Evolutionary conservation across 1,140 invertebrate genomes (phyloP).

Genomic region (Ceratina japonica): DNA sequence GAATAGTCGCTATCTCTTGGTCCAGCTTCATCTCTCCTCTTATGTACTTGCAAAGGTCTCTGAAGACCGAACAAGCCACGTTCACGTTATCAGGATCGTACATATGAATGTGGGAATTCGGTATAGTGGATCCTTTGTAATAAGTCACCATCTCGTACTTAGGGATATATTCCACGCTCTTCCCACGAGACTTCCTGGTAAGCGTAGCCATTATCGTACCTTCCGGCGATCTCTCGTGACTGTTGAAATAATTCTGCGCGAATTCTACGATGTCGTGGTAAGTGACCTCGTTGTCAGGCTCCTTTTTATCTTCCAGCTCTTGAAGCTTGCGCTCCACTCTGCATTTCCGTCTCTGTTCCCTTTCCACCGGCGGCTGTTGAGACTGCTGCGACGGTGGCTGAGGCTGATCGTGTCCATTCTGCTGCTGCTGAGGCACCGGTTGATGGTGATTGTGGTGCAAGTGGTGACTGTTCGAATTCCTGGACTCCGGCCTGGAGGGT

Average conservation of each 20-base stretch:
- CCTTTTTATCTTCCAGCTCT: slow-evolving; percentile 85
- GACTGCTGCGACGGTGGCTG: slow-evolving; percentile 20
- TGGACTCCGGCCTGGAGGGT: slow-evolving; percentile 65
- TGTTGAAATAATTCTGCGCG: slow-evolving; percentile 95
- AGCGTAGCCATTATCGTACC: slow-evolving; percentile 94
- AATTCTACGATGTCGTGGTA: slow-evolving; percentile 95
- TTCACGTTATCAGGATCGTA: slow-evolving; percentile 97
- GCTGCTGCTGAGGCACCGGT: slow-evolving; percentile 47
- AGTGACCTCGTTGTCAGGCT: slow-evolving; percentile 78
- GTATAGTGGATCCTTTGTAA: slow-evolving; percentile 92
- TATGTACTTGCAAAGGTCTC: slow-evolving; percentile 93
- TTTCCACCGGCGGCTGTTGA: slow-evolving; percentile 78
- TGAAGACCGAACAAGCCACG: slow-evolving; percentile 93
- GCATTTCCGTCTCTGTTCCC: slow-evolving; percentile 88
- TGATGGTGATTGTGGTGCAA: slow-evolving; percentile 66
- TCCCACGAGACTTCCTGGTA: slow-evolving; percentile 87
- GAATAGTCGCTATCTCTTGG: slow-evolving; percentile 89
- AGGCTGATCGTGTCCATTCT: slow-evolving; percentile 60
- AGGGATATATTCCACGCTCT: slow-evolving; percentile 88
- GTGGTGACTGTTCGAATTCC: slow-evolving; percentile 61
- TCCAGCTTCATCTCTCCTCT: slow-evolving; percentile 91
- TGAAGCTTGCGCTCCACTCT: slow-evolving; percentile 92
- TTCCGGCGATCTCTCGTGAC: slow-evolving; percentile 91
- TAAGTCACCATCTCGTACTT: slow-evolving; percentile 96
- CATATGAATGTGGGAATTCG: slow-evolving; percentile 96